Conservation (phyloP, 2,888 invertebrate genomes). For the Pseudococcus longispinus region DNA sequence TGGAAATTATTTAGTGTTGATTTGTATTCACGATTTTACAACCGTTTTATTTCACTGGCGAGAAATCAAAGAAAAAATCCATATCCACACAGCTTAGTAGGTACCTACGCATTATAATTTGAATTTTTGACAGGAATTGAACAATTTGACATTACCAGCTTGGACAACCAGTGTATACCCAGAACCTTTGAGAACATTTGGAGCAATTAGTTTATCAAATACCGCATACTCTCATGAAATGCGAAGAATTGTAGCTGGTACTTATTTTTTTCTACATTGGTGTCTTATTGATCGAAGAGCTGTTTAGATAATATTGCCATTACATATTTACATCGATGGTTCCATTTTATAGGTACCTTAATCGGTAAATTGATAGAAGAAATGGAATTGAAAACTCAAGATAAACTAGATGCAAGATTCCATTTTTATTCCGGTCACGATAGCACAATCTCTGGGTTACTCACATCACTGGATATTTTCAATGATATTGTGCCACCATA, state of each 20-base stretch:
- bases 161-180: neutral
- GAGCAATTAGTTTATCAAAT: neutral
- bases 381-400: constrained; percentile 46
- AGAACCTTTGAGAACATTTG: neutral
- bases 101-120: too few species aligned
- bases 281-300: neutral
- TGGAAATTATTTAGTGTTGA: too few species aligned
- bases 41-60: too few species aligned
- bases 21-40: too few species aligned
- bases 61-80: too few species aligned
- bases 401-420: constrained; percentile 64
- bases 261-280: neutral
- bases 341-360: constrained; percentile 58
- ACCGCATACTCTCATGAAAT: neutral
- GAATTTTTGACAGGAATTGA: neutral
- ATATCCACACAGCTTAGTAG: too few species aligned
- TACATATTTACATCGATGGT: neutral
- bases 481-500: neutral
- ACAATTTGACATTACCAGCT: neutral
- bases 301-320: too few species aligned
- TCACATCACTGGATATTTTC: neutral
- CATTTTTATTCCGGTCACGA: constrained; percentile 77
- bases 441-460: constrained; percentile 61
- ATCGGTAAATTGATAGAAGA: constrained; percentile 59
- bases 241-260: neutral